A percentile compares a stretch with the other conserved stretches of the same genome.
These are phyloP conservation scores for Shinisaurus crocodilurus DNA, from an alignment of 2,113 vertebrate species.

Conservation along the genomic window DNA sequence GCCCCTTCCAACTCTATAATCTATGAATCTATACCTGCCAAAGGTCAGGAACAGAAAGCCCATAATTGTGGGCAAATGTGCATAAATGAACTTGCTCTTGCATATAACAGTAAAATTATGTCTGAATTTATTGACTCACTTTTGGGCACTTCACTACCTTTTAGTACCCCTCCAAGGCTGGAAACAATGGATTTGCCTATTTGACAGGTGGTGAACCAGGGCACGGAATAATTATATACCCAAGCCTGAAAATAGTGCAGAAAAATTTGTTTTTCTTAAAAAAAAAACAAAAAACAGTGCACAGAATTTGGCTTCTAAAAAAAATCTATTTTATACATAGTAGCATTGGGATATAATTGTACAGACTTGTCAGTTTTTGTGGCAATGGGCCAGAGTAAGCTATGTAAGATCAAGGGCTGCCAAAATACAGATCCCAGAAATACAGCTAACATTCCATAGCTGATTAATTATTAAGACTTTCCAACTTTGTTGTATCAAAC, in stretches of 20 bases:
- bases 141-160: not conserved
- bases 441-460: not conserved
- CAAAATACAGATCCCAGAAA: not conserved
- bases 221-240: not conserved
- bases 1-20: no score
- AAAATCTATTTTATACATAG: not conserved
- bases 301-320: not conserved
- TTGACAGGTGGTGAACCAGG: not conserved
- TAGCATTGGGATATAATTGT: not conserved
- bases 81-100: not conserved
- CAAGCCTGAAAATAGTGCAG: not conserved
- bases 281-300: no score
- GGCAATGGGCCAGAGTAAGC: not conserved
- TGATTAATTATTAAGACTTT: constrained; percentile 19
- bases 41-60: constrained; percentile 1
- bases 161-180: not conserved
- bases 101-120: no score
- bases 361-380: not conserved
- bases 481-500: not conserved
- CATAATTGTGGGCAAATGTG: not conserved
- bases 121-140: not conserved
- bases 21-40: no score
- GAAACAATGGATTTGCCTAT: not conserved
- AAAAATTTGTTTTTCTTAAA: no score
- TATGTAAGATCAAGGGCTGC: not conserved